Base-by-base conservation (phyloP, 2,888 invertebrate species). In the Sarcophaga caerulescens region DNA sequence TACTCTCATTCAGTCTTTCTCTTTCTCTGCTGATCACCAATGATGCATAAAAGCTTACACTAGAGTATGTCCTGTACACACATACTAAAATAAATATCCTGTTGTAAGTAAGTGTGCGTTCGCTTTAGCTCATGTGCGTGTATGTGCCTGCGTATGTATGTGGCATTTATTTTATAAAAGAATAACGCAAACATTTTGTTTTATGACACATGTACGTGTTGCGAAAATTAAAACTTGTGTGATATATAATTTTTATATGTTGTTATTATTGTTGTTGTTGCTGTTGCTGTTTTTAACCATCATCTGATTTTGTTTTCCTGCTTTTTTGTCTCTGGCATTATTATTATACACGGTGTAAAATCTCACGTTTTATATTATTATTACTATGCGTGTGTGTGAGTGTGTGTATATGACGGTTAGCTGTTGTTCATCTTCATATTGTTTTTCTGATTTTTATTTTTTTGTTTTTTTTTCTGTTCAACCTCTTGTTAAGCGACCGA, bases 181-280 rank as follows among this genome's bases (percentile, higher is more conserved):
- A 35, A 45, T 25, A 68, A 57, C 62, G 68, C 74, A 80, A 85
- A 83, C 85, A 83, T 83, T 85, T 68, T 80, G 68, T 83, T 83
- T 85, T 80, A 80, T 80, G 80, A 83, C 80, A 73, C 82, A 74
- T 73, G 71, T 77, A 83, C 85, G 85, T 85, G 85, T 69, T 85
- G 82, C 35, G 69, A 85, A 85, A 80, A 85, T 85, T 83, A 83
- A 85, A 85, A 76, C 73, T 85, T 85, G 57, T 35, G 35, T 85
- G 78, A 70, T 81, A 62, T 75, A 65, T 63, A 70, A 78, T 78
- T 78, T 76, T 62, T 17, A 6, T 35, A 35, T 35, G 35, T 35
- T n/a, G n/a, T n/a, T n/a, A n/a, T n/a, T 25, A 5, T 25, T 35
- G 6, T 35, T 35, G 35, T 35, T 25, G 6, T 25, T 45, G n/a